Evolutionary conservation across 2,797 vertebrate species (phyloP).

Genomic region (Mycteria americana): DNA sequence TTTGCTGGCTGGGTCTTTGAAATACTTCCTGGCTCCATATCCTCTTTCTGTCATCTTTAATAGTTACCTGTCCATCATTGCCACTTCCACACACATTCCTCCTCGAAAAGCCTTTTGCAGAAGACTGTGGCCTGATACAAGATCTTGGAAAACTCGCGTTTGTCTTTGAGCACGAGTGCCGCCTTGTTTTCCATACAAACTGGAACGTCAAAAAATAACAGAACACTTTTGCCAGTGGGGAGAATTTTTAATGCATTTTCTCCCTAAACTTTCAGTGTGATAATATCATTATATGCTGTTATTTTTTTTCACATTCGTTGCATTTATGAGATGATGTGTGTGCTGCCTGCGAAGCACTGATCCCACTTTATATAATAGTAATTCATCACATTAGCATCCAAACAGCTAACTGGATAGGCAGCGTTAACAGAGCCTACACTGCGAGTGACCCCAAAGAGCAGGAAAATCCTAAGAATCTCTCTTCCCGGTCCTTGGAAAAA

Average conservation of each 20-base stretch:
- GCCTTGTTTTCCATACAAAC: not conserved
- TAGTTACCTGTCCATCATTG: not conserved
- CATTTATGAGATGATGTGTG: not conserved
- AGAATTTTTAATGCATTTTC: not conserved
- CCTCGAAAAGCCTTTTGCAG: not conserved
- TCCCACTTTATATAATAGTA: not conserved
- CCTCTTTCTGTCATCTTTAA: constrained; percentile 7
- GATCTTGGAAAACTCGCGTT: not conserved
- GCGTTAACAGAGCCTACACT: not conserved
- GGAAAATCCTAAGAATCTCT: not conserved
- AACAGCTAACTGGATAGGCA: not conserved
- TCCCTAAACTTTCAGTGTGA: not conserved
- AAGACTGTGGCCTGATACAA: not conserved
- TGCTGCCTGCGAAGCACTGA: not conserved
- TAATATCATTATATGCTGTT: not conserved
- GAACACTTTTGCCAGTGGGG: not conserved
- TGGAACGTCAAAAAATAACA: not conserved
- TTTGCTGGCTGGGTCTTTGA: not conserved
- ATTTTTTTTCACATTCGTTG: not conserved
- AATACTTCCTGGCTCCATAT: not conserved
- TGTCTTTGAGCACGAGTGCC: not conserved
- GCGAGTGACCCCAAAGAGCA: not conserved
- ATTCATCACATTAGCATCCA: not conserved
- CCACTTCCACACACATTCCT: not conserved
- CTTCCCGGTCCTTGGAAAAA: not conserved